These are phyloP conservation scores for Marisa cornuarietis DNA, from an alignment of 1,140 invertebrate species.

Conservation along the genomic window DNA sequence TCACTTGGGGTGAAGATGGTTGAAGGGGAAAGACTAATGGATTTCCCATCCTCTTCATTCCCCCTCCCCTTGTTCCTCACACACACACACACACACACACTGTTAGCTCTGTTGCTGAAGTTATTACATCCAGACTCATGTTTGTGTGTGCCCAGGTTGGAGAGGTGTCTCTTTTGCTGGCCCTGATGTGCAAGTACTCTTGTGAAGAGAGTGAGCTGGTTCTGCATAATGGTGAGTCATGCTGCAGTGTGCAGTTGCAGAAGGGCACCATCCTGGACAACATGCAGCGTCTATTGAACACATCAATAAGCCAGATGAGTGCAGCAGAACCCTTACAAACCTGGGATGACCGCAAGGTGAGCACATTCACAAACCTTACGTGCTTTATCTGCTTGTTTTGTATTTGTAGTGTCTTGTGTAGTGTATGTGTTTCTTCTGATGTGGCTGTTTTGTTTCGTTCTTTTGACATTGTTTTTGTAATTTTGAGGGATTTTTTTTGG, in stretches of 20 bases:
- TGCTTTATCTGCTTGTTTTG: no score
- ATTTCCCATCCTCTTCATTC: no score
- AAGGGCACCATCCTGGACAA: constrained; percentile 64
- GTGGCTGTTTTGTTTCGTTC: no score
- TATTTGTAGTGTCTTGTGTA: no score
- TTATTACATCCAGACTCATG: neutral
- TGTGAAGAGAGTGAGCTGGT: constrained; percentile 66
- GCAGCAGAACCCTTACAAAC: neutral
- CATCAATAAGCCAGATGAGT: neutral
- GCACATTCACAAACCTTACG: neutral
- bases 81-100: constrained; percentile 10
- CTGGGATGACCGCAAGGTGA: constrained; percentile 17
- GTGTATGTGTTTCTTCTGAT: no score
- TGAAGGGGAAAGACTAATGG: neutral
- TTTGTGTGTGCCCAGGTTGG: constrained; percentile 49
- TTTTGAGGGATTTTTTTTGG: no score
- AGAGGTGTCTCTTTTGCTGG: constrained; percentile 63
- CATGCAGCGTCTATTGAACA: constrained; percentile 43
- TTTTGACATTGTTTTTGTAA: no score
- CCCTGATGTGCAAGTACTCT: constrained; percentile 67
- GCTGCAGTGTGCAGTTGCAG: constrained; percentile 45
- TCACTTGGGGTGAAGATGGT: no score
- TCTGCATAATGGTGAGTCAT: constrained; percentile 38
- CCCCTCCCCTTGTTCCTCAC: neutral
- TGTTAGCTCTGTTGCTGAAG: neutral